phyloP scores from a whole-genome alignment of 2,888 invertebrate species.

The Leptopilina myrica region DNA sequence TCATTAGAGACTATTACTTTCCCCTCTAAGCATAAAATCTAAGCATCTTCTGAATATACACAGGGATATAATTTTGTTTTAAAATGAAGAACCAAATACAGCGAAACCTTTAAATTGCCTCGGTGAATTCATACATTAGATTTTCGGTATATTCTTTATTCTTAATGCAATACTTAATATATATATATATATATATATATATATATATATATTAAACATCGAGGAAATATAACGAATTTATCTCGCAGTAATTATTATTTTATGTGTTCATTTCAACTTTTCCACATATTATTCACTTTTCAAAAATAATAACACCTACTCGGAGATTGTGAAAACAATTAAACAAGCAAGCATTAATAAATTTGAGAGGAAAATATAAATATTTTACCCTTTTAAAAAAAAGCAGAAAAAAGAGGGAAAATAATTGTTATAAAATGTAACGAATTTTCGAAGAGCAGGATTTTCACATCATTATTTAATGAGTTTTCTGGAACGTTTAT shows the following conservation, averaged over 20 bases:
- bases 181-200: no score
- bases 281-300: conserved; percentile 17
- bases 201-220: no score
- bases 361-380: background rate
- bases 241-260: conserved; percentile 7
- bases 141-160: background rate
- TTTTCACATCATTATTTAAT: no score
- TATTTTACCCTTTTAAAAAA: background rate
- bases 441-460: background rate
- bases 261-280: background rate
- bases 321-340: conserved; percentile 5
- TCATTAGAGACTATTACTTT: conserved; percentile 29
- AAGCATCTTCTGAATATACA: background rate
- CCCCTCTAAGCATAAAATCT: background rate
- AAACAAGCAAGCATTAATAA: conserved; percentile 11
- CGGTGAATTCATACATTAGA: background rate
- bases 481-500: no score
- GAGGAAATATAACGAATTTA: no score
- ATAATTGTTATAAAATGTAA: background rate
- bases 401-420: background rate
- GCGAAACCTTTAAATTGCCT: conserved; percentile 4
- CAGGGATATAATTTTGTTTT: conserved; percentile 11
- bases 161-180: no score
- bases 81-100: background rate
- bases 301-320: conserved; percentile 1